Conservation (phyloP, 2,888 invertebrate genomes). For the Therioaphis trifolii region DNA sequence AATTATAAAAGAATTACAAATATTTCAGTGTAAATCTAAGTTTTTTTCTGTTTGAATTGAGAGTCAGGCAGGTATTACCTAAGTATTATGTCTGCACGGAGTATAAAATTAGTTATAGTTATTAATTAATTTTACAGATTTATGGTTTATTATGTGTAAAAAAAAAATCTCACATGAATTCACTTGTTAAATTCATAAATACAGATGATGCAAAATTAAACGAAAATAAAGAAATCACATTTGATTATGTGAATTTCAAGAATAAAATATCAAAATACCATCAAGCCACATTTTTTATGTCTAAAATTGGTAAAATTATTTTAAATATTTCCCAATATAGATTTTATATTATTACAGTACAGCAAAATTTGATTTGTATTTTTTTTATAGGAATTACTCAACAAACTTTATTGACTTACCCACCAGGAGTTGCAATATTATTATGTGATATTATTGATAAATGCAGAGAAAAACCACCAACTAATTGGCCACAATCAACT, state of each 20-base stretch:
- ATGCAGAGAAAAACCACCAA: slow-evolving; percentile 78
- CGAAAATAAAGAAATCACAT: slow-evolving; percentile 17
- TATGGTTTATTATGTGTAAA: slow-evolving; percentile 59
- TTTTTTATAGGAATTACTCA: slow-evolving; percentile 61
- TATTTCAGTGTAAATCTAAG: too few species aligned
- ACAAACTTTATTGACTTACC: slow-evolving; percentile 63
- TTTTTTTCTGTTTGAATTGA: too few species aligned
- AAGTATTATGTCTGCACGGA: neutral
- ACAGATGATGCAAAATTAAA: slow-evolving; percentile 24
- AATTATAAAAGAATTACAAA: too few species aligned
- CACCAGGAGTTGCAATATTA: slow-evolving; percentile 75
- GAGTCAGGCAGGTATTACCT: too few species aligned
- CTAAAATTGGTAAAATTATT: slow-evolving; percentile 71
- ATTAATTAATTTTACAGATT: slow-evolving; percentile 43
- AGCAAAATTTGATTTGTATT: neutral
- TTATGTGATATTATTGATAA: slow-evolving; percentile 78
- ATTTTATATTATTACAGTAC: too few species aligned
- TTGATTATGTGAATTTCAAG: slow-evolving; percentile 15
- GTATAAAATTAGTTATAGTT: neutral
- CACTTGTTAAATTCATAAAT: slow-evolving; percentile 57
- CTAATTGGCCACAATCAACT: slow-evolving; percentile 78
- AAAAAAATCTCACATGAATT: slow-evolving; percentile 42
- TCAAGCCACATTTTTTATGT: slow-evolving; percentile 72
- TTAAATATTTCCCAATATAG: slow-evolving; percentile 57
- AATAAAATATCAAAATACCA: slow-evolving; percentile 43